phyloP scores from a whole-genome alignment of 1,140 invertebrate genomes.

The Aphaenogaster ashmeadi region DNA sequence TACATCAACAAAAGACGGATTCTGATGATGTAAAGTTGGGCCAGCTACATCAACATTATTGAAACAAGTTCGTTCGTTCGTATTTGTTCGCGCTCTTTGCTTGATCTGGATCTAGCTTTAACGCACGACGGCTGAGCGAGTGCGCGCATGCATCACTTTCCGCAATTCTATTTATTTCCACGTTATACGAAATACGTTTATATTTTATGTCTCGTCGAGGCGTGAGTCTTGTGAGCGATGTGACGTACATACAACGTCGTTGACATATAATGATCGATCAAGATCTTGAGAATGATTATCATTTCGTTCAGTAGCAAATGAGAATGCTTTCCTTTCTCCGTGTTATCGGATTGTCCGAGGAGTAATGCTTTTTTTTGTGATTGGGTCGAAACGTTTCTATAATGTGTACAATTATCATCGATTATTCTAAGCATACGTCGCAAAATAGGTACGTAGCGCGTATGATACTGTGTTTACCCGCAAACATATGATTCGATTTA shows the following conservation, averaged over 20 bases:
- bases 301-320: conserved; percentile 58
- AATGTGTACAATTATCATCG: conserved; percentile 49
- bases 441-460: conserved; percentile 63
- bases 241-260: conserved; percentile 60
- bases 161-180: conserved; percentile 59
- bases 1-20: not conserved
- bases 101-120: not conserved
- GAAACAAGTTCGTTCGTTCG: not conserved
- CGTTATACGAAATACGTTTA: conserved; percentile 42
- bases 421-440: conserved; percentile 58
- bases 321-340: conserved; percentile 53
- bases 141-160: conserved; percentile 47
- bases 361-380: conserved; percentile 61
- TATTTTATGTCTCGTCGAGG: conserved; percentile 65
- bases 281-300: conserved; percentile 51
- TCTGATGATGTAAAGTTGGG: not conserved
- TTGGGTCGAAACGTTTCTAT: conserved; percentile 51
- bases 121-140: conserved; percentile 1
- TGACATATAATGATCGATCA: conserved; percentile 39
- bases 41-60: not conserved
- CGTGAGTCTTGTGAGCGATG: conserved; percentile 67
- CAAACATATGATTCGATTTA: conserved; percentile 51
- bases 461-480: conserved; percentile 68
- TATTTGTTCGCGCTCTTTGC: not conserved
- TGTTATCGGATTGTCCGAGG: conserved; percentile 43